Percentiles rank a stretch among this genome's conserved stretches.
Evolutionary conservation across 2,113 vertebrate species (phyloP).

Genomic region (Protomyctophum bolini): DNA sequence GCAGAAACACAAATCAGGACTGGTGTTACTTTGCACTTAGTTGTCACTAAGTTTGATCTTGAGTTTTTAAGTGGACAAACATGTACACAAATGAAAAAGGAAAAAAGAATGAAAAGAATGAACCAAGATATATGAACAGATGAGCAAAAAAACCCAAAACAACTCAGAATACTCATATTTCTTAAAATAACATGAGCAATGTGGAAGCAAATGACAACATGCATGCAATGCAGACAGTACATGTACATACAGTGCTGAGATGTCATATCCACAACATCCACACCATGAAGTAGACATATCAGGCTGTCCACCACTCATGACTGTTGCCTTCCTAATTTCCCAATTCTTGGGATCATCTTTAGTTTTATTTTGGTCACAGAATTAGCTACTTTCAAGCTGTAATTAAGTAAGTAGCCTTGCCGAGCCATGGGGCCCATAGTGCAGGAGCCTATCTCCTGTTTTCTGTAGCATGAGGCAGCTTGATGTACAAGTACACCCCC

Average conservation of each 20-base stretch:
- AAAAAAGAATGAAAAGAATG: constrained; percentile 7
- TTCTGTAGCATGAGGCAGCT: no score
- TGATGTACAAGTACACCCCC: no score
- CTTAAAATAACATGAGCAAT: constrained; percentile 54
- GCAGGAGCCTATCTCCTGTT: no score
- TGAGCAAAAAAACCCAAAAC: constrained; percentile 25
- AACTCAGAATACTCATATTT: constrained; percentile 44
- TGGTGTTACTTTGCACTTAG: neutral
- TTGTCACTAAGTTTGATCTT: neutral
- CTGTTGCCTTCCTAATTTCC: constrained; percentile 28
- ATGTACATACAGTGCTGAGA: constrained; percentile 58
- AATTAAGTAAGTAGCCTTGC: no score
- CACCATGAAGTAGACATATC: constrained; percentile 53
- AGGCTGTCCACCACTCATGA: constrained; percentile 24
- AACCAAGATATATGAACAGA: constrained; percentile 12
- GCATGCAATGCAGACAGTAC: constrained; percentile 50
- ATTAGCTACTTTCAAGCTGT: no score
- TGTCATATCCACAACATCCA: constrained; percentile 72
- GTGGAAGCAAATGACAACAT: constrained; percentile 41
- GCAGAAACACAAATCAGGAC: no score
- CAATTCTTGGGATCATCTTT: constrained; percentile 35
- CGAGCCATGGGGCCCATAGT: no score
- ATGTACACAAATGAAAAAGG: constrained; percentile 12
- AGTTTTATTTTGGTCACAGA: neutral
- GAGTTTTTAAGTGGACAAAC: neutral